phyloP scores from a whole-genome alignment of 2,888 invertebrate genomes.

The Drosophila melanosoma region DNA sequence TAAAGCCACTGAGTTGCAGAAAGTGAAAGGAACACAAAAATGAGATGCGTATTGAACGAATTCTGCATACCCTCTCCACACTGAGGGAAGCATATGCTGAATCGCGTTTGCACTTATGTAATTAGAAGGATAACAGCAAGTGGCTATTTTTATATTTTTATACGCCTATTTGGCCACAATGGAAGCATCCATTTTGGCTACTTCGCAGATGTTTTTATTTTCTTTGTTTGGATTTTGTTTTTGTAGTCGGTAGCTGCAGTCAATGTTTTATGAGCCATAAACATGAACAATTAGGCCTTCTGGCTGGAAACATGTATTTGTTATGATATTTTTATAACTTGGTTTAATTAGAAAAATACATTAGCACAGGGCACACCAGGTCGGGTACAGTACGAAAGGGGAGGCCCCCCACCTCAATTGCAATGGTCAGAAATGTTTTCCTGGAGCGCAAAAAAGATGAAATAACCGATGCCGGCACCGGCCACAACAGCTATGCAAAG shows the following conservation, averaged over 20 bases:
- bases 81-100: conserved; percentile 2
- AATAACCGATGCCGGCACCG: conserved; percentile 96
- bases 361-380: conserved; percentile 53
- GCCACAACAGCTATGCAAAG: conserved; percentile 93
- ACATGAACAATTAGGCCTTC: conserved; percentile 75
- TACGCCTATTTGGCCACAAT: conserved; percentile 36
- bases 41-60: conserved; percentile 47
- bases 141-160: not conserved
- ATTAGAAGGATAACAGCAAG: conserved; percentile 28
- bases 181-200: conserved; percentile 27
- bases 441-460: conserved; percentile 89
- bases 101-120: conserved; percentile 14
- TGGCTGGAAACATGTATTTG: conserved; percentile 46
- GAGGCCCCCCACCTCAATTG: conserved; percentile 45
- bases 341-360: conserved; percentile 78
- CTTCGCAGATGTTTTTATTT: conserved; percentile 45
- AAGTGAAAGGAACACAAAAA: conserved; percentile 30
- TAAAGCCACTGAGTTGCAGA: conserved; percentile 58
- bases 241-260: conserved; percentile 46
- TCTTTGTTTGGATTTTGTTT: not conserved
- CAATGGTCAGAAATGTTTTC: conserved; percentile 57
- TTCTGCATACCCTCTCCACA: conserved; percentile 35
- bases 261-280: conserved; percentile 79
- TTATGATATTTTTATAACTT: conserved; percentile 66
- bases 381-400: not conserved